phyloP scores from a whole-genome alignment of 2,888 invertebrate genomes.

The Onchidella celtica region DNA sequence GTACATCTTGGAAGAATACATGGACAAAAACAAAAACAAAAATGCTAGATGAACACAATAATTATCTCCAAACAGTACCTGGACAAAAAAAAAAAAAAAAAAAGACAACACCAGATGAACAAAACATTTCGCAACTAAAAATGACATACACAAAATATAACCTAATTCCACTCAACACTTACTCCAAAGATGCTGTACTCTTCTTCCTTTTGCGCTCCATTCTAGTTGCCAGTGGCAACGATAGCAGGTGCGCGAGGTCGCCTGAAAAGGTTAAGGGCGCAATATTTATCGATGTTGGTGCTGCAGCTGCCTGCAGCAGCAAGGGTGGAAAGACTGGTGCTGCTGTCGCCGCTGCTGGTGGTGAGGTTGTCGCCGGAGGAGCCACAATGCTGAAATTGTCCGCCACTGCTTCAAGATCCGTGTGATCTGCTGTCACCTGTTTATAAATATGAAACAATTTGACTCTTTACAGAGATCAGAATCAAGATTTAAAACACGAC shows the following conservation, averaged over 20 bases:
- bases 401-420: too few species aligned
- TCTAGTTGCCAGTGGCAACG: neutral
- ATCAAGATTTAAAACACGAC: too few species aligned
- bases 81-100: too few species aligned
- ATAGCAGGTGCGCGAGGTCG: neutral
- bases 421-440: too few species aligned
- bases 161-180: slow-evolving; percentile 7
- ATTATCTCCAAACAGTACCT: too few species aligned
- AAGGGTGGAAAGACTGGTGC: neutral
- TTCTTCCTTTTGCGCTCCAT: slow-evolving; percentile 52
- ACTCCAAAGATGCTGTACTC: slow-evolving; percentile 49
- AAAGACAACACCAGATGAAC: too few species aligned
- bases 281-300: neutral
- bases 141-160: too few species aligned
- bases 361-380: neutral
- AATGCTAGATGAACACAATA: too few species aligned
- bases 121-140: neutral
- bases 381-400: too few species aligned
- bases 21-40: too few species aligned
- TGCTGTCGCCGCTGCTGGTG: neutral
- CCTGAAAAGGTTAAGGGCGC: neutral
- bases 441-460: neutral
- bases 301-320: neutral
- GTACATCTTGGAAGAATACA: too few species aligned
- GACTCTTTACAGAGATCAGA: too few species aligned